A percentile compares a stretch with the other conserved stretches of the same genome.
phyloP scores from a whole-genome alignment of 2,113 vertebrate genomes.

The Symphodus melops region DNA sequence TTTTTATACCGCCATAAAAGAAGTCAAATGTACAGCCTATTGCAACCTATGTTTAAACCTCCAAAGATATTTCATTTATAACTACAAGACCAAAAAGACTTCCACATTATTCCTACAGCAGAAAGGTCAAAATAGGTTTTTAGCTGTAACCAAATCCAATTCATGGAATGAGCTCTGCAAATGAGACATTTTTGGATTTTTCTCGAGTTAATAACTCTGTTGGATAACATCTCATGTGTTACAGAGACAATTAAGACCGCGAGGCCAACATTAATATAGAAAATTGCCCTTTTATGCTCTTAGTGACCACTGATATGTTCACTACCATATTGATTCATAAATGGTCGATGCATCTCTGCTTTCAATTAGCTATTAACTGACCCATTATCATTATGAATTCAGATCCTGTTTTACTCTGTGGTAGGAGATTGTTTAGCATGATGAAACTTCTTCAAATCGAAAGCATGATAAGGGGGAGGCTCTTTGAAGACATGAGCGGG shows the following conservation, averaged over 20 bases:
- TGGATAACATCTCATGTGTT: background rate
- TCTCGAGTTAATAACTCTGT: background rate
- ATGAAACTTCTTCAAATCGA: conserved; percentile 6
- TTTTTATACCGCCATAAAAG: too few species aligned
- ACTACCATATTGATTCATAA: conserved; percentile 53
- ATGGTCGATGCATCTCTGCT: conserved; percentile 22
- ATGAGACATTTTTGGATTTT: background rate
- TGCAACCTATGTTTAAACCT: too few species aligned
- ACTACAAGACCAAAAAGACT: too few species aligned
- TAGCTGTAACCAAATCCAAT: background rate
- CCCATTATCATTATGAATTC: conserved; percentile 47
- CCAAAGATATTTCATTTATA: too few species aligned
- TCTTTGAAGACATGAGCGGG: background rate
- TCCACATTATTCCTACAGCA: too few species aligned
- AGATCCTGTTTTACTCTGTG: conserved; percentile 7
- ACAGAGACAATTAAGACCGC: background rate
- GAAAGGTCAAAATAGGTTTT: too few species aligned
- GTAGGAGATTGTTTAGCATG: conserved; percentile 11
- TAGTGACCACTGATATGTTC: conserved; percentile 25
- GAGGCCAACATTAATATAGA: background rate
- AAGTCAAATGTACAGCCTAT: too few species aligned
- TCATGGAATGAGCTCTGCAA: background rate
- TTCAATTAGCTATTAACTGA: conserved; percentile 41
- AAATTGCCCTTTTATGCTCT: conserved; percentile 6
- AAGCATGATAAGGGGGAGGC: background rate